phyloP scores from a whole-genome alignment of 2,113 vertebrate species.

The Barnardius zonarius region DNA sequence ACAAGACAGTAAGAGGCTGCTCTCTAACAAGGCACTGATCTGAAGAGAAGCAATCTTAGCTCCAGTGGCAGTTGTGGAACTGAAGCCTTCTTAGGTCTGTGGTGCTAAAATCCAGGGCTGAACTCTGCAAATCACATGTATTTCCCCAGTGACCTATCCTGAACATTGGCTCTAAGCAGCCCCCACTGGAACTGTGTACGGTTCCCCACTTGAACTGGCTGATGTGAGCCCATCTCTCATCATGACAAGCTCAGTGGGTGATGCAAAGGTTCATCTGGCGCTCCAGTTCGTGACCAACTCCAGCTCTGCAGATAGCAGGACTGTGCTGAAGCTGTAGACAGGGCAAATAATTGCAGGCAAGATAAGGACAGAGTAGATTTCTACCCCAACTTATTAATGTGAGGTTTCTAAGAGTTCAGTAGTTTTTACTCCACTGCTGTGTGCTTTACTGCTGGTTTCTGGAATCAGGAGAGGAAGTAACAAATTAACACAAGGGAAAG shows the following conservation, averaged over 20 bases:
- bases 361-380: background rate
- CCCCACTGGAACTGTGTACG: background rate
- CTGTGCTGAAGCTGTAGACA: background rate
- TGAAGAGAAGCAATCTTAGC: background rate
- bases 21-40: background rate
- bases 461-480: conserved; percentile 47
- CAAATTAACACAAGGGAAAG: conserved; percentile 39
- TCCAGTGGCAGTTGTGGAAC: background rate
- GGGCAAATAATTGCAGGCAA: background rate
- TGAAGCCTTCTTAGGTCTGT: background rate
- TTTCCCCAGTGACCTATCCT: background rate
- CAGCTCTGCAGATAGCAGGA: background rate
- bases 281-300: background rate
- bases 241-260: background rate
- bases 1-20: background rate
- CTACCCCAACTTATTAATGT: background rate
- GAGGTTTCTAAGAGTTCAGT: background rate
- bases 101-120: background rate
- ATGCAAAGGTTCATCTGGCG: background rate
- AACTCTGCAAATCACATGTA: background rate
- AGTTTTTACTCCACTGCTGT: background rate
- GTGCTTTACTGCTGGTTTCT: conserved; percentile 35
- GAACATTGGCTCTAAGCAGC: background rate
- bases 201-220: background rate
- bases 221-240: background rate